Evolutionary conservation across 2,113 vertebrate species (phyloP).

Genomic region (Miniopterus natalensis): DNA sequence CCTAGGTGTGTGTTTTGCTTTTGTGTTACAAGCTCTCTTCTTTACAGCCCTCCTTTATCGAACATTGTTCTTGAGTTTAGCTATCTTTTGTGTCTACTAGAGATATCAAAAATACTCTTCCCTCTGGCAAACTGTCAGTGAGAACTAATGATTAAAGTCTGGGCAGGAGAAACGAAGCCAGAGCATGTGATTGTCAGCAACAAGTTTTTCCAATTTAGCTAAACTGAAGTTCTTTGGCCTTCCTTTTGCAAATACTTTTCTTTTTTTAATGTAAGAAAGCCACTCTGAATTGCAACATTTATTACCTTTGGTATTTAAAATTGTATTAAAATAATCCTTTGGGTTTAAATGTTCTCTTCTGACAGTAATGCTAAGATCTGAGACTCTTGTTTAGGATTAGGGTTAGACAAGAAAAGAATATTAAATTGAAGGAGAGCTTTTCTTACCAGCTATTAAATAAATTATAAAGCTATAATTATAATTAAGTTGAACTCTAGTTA

Average conservation of each 20-base stretch:
- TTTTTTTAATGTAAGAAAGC: neutral
- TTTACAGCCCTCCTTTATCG: neutral
- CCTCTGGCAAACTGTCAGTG: neutral
- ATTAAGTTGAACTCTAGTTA: slow-evolving; percentile 49
- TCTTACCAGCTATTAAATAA: slow-evolving; percentile 43
- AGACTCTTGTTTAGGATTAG: slow-evolving; percentile 31
- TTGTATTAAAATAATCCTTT: slow-evolving; percentile 49
- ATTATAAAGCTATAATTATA: slow-evolving; percentile 36
- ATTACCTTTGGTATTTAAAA: slow-evolving; percentile 45
- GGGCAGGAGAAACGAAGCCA: neutral
- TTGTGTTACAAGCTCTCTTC: neutral
- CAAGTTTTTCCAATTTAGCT: neutral
- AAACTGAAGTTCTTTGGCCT: neutral
- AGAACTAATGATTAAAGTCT: neutral
- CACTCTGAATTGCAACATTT: neutral
- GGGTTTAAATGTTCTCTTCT: slow-evolving; percentile 48
- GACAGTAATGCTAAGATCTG: neutral
- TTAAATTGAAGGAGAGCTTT: slow-evolving; percentile 24
- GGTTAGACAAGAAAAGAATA: neutral
- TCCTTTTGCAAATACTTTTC: neutral
- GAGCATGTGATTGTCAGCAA: neutral
- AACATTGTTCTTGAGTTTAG: neutral
- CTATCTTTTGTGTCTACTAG: neutral
- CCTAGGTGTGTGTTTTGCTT: neutral
- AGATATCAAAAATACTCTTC: neutral